Percentiles rank a stretch among this genome's conserved stretches.
Evolutionary conservation across 2,797 vertebrate genomes (phyloP).

Genomic region (Amazona finschi): DNA sequence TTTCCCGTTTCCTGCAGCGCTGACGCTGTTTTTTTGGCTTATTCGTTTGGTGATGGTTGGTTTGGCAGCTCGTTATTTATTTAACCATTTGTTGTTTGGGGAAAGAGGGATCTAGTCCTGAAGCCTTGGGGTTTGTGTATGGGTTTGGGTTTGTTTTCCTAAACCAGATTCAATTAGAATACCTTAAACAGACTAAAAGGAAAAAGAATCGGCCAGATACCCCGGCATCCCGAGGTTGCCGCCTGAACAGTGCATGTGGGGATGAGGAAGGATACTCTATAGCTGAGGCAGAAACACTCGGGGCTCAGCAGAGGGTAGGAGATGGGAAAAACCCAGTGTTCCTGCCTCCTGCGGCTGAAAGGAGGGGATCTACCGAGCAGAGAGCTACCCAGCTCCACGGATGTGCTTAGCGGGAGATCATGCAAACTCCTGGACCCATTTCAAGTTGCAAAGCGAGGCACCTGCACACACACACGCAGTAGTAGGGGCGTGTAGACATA

Average conservation of each 20-base stretch:
- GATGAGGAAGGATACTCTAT: background rate
- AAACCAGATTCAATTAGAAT: background rate
- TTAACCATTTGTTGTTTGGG: slow-evolving; percentile 19
- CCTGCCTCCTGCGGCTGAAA: background rate
- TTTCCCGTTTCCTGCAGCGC: slow-evolving; percentile 29
- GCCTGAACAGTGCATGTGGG: background rate
- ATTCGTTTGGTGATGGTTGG: background rate
- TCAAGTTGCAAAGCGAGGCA: background rate
- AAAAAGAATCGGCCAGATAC: background rate
- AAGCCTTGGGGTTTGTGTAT: background rate
- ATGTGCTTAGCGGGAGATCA: background rate
- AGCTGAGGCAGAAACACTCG: background rate
- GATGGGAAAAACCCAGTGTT: background rate
- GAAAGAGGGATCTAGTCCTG: background rate
- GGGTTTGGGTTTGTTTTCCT: background rate
- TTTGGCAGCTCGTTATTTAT: slow-evolving; percentile 4
- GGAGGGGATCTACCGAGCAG: background rate
- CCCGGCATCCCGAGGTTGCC: background rate
- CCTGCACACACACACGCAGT: background rate
- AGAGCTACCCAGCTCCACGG: background rate
- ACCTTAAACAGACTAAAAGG: background rate
- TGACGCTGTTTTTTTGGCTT: slow-evolving; percentile 20
- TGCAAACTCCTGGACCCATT: slow-evolving; percentile 20
- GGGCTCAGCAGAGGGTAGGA: background rate
- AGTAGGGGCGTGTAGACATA: background rate